Evolutionary conservation across 2,888 invertebrate species (phyloP).

Genomic region (Himalopsyche japonica): DNA sequence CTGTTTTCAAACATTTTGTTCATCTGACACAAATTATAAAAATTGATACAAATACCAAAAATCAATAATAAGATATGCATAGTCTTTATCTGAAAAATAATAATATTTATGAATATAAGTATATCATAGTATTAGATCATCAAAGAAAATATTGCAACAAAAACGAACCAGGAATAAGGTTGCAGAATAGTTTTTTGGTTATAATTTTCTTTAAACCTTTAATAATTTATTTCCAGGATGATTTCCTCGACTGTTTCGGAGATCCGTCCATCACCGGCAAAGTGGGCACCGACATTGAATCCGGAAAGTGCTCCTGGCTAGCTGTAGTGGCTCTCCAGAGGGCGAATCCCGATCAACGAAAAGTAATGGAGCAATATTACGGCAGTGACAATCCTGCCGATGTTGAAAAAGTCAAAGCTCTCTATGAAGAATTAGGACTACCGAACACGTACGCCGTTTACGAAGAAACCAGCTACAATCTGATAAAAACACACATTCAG

Average conservation of each 20-base stretch:
- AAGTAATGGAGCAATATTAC: conserved; percentile 77
- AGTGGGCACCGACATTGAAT: conserved; percentile 87
- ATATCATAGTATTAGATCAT: too few relatives aligned
- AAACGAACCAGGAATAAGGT: too few relatives aligned
- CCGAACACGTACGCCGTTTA: conserved; percentile 77
- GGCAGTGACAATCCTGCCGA: conserved; percentile 69
- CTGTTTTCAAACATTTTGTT: too few relatives aligned
- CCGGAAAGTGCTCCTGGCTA: conserved; percentile 96
- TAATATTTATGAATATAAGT: too few relatives aligned
- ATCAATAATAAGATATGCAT: too few relatives aligned
- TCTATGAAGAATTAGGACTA: conserved; percentile 78
- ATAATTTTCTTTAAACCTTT: too few relatives aligned
- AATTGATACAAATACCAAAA: too few relatives aligned
- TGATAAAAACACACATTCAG: conserved; percentile 80
- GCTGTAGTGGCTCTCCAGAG: conserved; percentile 86
- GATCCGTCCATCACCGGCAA: conserved; percentile 86
- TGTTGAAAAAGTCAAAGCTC: conserved; percentile 69
- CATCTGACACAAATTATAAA: too few relatives aligned
- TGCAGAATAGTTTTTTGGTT: too few relatives aligned
- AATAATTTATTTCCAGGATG: conserved; percentile 63
- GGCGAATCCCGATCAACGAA: conserved; percentile 70
- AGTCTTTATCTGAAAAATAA: too few relatives aligned
- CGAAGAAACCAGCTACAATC: conserved; percentile 82
- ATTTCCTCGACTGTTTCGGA: conserved; percentile 90
- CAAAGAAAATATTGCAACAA: too few relatives aligned